phyloP scores from a whole-genome alignment of 2,113 vertebrate genomes.

The Columba janthina region DNA sequence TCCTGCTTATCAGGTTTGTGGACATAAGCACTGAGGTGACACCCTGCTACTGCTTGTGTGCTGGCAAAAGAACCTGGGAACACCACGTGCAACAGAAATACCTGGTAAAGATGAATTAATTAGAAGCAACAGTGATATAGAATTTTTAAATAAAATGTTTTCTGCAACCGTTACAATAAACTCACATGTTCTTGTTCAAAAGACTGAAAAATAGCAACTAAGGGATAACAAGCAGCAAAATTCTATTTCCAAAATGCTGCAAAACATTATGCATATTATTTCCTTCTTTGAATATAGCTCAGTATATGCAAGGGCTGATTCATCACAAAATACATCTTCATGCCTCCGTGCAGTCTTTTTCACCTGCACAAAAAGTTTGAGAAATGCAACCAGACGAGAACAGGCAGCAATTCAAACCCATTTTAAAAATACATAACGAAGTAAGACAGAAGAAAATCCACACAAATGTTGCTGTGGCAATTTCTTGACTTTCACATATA shows the following conservation, averaged over 20 bases:
- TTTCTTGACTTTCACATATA: background rate
- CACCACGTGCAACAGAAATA: background rate
- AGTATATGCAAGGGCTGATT: background rate
- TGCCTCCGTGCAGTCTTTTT: background rate
- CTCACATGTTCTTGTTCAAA: background rate
- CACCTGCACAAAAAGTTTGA: background rate
- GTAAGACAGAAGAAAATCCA: background rate
- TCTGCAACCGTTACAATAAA: background rate
- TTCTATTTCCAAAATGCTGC: background rate
- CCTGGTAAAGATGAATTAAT: background rate
- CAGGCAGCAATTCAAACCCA: background rate
- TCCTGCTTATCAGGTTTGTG: background rate
- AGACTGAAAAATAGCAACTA: background rate
- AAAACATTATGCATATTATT: background rate
- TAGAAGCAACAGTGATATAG: background rate
- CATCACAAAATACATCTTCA: background rate
- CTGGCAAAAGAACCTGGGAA: background rate
- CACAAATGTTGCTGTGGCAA: background rate
- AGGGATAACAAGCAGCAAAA: background rate
- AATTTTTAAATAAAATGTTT: background rate
- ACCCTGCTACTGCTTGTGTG: background rate
- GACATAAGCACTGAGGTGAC: background rate
- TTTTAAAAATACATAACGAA: background rate
- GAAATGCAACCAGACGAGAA: background rate
- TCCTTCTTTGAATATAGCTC: background rate